Evolutionary conservation across 2,113 vertebrate species (phyloP).

Genomic region (Atlantisia rogersi): DNA sequence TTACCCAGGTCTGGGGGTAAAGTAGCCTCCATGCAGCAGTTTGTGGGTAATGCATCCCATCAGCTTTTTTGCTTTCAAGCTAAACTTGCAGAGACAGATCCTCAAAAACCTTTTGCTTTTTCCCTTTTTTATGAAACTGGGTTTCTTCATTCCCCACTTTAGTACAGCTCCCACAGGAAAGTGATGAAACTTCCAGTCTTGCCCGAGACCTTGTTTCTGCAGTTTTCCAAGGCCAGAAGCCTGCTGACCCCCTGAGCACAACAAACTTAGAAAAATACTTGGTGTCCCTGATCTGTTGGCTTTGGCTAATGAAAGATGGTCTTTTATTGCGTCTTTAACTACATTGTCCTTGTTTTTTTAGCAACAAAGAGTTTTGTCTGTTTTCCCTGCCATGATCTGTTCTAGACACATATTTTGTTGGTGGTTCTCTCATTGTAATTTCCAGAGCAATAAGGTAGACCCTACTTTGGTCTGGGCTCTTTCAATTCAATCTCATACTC

Average conservation of each 20-base stretch:
- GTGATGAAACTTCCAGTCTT: not conserved
- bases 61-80: not conserved
- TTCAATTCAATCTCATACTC: not conserved
- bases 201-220: not conserved
- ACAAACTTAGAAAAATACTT: not conserved
- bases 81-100: not conserved
- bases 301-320: not conserved
- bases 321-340: not conserved
- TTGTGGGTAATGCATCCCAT: not conserved
- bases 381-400: not conserved
- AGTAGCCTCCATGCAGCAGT: not conserved
- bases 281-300: not conserved
- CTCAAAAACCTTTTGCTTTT: not conserved
- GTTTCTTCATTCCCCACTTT: not conserved
- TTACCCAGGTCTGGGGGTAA: not conserved
- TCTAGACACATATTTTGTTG: not conserved
- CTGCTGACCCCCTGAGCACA: not conserved
- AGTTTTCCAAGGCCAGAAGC: not conserved
- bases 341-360: not conserved
- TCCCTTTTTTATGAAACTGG: not conserved
- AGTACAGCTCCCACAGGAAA: not conserved
- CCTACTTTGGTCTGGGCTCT: not conserved
- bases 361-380: not conserved
- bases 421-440: not conserved
- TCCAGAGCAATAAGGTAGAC: not conserved